Conservation (phyloP, 1,140 invertebrate species). For the Gryllus bimaculatus region DNA sequence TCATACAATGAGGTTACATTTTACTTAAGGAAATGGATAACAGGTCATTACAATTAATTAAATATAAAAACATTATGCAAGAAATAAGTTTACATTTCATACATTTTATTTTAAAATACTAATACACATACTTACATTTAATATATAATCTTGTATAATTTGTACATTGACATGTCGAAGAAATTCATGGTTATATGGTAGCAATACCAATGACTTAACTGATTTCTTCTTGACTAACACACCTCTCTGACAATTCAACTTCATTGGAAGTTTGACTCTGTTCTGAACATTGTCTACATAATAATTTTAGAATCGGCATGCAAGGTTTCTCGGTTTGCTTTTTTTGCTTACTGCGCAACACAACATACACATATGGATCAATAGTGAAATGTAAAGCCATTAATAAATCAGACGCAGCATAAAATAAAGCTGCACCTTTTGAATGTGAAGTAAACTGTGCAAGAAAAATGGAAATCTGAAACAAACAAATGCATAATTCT, state of each 20-base stretch:
- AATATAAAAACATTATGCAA: too few species aligned
- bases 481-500: not conserved
- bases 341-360: not conserved
- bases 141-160: too few species aligned
- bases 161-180: too few species aligned
- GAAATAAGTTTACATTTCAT: too few species aligned
- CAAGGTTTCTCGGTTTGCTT: not conserved
- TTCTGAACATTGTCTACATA: not conserved
- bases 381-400: not conserved
- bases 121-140: too few species aligned
- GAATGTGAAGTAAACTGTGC: not conserved
- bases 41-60: too few species aligned
- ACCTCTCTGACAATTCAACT: not conserved
- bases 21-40: too few species aligned
- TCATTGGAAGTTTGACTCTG: not conserved
- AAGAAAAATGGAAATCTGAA: not conserved
- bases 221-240: not conserved
- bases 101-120: too few species aligned
- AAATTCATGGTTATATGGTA: too few species aligned
- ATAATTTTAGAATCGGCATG: not conserved
- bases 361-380: constrained; percentile 1
- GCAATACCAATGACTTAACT: not conserved
- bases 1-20: too few species aligned
- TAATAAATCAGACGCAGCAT: not conserved
- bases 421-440: not conserved